Evolutionary conservation across 2,113 vertebrate species (phyloP).

Genomic region (Odobenus rosmarus): DNA sequence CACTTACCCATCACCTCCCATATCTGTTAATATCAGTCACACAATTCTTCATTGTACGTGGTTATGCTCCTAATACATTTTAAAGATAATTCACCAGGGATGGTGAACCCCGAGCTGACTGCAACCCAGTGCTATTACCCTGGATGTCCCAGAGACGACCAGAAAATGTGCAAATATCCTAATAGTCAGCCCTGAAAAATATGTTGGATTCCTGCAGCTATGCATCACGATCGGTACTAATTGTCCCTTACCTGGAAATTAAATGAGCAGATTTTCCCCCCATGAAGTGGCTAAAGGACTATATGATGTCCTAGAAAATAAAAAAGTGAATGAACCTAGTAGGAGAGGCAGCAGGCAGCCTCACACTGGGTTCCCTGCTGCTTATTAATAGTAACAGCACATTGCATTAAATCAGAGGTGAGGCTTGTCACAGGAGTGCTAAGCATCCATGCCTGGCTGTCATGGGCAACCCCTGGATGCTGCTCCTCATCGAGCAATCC

Average conservation of each 20-base stretch:
- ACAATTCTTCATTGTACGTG: not conserved
- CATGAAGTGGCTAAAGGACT: not conserved
- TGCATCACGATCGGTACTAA: not conserved
- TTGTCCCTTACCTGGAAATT: conserved; percentile 58
- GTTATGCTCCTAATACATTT: not conserved
- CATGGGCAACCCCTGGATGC: not conserved
- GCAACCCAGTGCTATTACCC: not conserved
- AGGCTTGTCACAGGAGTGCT: not conserved
- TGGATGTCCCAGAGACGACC: not conserved
- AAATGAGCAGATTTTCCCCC: not conserved
- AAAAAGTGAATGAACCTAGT: not conserved
- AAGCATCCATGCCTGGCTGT: not conserved
- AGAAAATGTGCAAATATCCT: not conserved
- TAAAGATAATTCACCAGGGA: not conserved
- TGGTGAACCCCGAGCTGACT: not conserved
- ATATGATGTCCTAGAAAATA: not conserved
- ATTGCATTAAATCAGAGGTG: not conserved
- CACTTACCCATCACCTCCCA: not conserved
- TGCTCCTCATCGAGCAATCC: not conserved
- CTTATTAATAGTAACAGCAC: not conserved
- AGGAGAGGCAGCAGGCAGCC: not conserved
- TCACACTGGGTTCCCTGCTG: not conserved
- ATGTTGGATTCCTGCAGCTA: not conserved
- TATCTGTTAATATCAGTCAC: not conserved
- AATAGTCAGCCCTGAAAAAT: not conserved